Conservation (phyloP, 2,113 vertebrate species). For the Lonchura striata region DNA sequence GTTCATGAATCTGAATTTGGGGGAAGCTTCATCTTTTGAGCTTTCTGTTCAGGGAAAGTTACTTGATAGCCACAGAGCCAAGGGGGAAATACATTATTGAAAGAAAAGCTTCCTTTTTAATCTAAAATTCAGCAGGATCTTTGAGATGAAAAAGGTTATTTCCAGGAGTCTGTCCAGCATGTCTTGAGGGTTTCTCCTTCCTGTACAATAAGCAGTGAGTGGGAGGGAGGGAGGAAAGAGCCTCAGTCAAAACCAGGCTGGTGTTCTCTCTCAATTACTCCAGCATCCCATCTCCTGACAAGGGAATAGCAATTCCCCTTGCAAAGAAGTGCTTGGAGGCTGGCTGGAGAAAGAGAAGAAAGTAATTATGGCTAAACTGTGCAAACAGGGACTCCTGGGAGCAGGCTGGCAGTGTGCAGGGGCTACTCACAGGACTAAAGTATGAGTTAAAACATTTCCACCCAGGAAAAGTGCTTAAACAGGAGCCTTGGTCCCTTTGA, state of each 20-base stretch:
- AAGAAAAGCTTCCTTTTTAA: slow-evolving; percentile 66
- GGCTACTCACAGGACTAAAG: not conserved
- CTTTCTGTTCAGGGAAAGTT: slow-evolving; percentile 43
- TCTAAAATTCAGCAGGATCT: slow-evolving; percentile 66
- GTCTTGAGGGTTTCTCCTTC: slow-evolving; percentile 55
- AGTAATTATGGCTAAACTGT: slow-evolving; percentile 46
- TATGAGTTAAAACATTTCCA: not conserved
- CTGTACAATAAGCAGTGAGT: not conserved
- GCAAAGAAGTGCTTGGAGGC: slow-evolving; percentile 1
- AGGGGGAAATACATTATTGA: slow-evolving; percentile 71
- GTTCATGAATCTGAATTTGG: slow-evolving; percentile 64
- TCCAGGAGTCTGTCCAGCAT: slow-evolving; percentile 63
- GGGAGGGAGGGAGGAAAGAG: not conserved
- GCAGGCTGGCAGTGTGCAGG: not conserved
- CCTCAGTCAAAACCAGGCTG: not conserved
- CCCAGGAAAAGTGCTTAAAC: not conserved
- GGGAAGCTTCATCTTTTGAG: slow-evolving; percentile 55
- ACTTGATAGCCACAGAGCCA: slow-evolving; percentile 56
- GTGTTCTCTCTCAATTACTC: slow-evolving; percentile 40
- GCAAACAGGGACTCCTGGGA: slow-evolving; percentile 10
- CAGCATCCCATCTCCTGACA: slow-evolving; percentile 18
- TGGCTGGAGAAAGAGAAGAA: slow-evolving; percentile 1
- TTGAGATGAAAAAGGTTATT: slow-evolving; percentile 62
- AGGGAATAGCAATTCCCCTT: slow-evolving; percentile 37
- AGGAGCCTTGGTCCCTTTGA: not conserved